phyloP scores from a whole-genome alignment of 2,113 vertebrate genomes.

The Phalacrocorax brasilianus region DNA sequence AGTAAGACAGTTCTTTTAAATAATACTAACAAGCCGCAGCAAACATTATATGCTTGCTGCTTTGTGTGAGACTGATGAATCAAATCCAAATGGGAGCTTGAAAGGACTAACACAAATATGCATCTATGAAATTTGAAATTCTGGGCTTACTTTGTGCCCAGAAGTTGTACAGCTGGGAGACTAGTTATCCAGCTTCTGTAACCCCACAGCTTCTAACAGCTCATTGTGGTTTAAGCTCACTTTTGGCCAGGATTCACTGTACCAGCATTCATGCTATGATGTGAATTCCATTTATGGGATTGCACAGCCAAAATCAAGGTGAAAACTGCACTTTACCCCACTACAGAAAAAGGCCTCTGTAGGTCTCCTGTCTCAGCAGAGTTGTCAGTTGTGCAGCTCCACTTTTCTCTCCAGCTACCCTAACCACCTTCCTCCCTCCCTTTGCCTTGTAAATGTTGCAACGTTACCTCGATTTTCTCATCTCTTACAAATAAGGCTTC shows the following conservation, averaged over 20 bases:
- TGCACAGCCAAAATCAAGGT: neutral
- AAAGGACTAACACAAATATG: neutral
- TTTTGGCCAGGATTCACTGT: neutral
- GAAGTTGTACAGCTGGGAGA: neutral
- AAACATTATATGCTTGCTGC: neutral
- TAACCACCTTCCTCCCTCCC: neutral
- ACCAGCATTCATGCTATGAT: neutral
- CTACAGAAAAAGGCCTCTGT: neutral
- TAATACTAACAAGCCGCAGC: neutral
- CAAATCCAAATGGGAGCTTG: neutral
- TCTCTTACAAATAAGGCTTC: neutral
- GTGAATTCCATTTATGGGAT: neutral
- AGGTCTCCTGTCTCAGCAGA: neutral
- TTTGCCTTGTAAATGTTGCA: neutral
- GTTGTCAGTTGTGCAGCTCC: neutral
- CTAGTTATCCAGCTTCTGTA: neutral
- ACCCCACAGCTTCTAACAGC: neutral
- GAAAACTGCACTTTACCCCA: neutral
- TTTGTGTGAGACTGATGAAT: neutral
- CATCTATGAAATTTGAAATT: neutral
- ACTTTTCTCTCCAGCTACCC: neutral
- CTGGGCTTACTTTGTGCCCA: neutral
- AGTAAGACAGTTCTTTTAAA: neutral
- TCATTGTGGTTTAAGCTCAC: neutral
- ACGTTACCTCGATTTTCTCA: neutral